These are phyloP conservation scores for Neolamprologus tretocephalus DNA, from an alignment of 2,113 vertebrate species.

Conservation along the genomic window DNA sequence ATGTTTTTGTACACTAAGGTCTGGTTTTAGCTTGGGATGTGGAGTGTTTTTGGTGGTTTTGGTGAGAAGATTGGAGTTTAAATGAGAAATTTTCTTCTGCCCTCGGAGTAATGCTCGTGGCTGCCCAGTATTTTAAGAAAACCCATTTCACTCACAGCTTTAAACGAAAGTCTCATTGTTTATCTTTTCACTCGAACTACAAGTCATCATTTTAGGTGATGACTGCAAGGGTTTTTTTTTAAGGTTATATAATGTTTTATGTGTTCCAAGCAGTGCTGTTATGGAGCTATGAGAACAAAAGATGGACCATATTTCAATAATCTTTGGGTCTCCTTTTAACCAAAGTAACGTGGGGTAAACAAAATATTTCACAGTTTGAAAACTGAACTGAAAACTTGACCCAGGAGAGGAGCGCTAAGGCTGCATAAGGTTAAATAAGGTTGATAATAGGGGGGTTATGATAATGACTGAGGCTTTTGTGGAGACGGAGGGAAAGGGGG, in stretches of 20 bases:
- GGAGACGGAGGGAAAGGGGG: not conserved
- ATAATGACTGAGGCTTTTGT: slow-evolving; percentile 22
- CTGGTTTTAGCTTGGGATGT: not conserved
- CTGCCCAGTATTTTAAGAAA: not conserved
- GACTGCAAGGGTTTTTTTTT: not conserved
- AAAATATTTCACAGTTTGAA: not conserved
- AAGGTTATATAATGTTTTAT: not conserved
- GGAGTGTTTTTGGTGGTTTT: not conserved
- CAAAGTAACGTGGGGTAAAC: not conserved
- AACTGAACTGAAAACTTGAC: not conserved
- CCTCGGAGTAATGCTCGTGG: not conserved
- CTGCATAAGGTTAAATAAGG: slow-evolving; percentile 5
- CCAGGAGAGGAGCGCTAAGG: not conserved
- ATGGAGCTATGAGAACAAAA: not conserved
- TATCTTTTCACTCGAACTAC: not conserved
- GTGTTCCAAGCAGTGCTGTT: not conserved
- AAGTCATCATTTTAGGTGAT: not conserved
- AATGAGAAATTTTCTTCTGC: not conserved
- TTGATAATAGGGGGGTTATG: slow-evolving; percentile 7
- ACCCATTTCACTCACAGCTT: not conserved
- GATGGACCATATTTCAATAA: not conserved
- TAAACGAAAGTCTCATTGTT: not conserved
- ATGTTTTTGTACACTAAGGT: not conserved
- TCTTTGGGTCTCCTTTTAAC: not conserved
- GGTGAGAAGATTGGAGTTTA: not conserved